A percentile compares a stretch with the other conserved stretches of the same genome.
Evolutionary conservation across 2,113 vertebrate genomes (phyloP).

Genomic region (Chloroceryle aenea): DNA sequence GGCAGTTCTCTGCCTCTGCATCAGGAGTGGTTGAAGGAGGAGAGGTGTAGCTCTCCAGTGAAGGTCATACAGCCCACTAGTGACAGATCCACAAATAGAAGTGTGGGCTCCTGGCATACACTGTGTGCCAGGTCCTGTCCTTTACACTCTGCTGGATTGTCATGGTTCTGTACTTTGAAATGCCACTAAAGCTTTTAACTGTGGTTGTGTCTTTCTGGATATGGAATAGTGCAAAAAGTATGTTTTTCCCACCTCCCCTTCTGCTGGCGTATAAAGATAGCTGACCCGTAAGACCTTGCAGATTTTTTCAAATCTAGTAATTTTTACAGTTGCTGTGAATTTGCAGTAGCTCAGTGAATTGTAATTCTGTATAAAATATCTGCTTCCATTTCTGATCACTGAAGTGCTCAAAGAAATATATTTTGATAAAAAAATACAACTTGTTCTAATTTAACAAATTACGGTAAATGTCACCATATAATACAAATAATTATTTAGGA

Average conservation of each 20-base stretch:
- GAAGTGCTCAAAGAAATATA: not conserved
- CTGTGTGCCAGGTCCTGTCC: not conserved
- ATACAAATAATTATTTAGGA: not conserved
- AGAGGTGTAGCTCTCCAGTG: not conserved
- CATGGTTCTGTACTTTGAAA: not conserved
- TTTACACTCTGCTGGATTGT: not conserved
- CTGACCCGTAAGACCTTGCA: not conserved
- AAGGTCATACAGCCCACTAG: not conserved
- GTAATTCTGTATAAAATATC: not conserved
- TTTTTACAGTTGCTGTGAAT: not conserved
- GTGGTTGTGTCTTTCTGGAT: not conserved
- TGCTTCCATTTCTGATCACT: not conserved
- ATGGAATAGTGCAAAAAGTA: not conserved
- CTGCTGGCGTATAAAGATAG: not conserved
- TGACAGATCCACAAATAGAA: not conserved
- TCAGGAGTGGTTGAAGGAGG: not conserved
- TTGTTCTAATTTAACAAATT: not conserved
- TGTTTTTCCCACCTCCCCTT: not conserved
- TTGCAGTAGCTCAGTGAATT: not conserved
- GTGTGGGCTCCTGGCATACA: not conserved
- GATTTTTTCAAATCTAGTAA: not conserved
- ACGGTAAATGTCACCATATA: not conserved
- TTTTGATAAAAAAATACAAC: not conserved
- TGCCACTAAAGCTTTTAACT: slow-evolving; percentile 24
- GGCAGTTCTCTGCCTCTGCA: not conserved